Conservation (phyloP, 2,797 vertebrate genomes). For the Geotrypetes seraphini region DNA sequence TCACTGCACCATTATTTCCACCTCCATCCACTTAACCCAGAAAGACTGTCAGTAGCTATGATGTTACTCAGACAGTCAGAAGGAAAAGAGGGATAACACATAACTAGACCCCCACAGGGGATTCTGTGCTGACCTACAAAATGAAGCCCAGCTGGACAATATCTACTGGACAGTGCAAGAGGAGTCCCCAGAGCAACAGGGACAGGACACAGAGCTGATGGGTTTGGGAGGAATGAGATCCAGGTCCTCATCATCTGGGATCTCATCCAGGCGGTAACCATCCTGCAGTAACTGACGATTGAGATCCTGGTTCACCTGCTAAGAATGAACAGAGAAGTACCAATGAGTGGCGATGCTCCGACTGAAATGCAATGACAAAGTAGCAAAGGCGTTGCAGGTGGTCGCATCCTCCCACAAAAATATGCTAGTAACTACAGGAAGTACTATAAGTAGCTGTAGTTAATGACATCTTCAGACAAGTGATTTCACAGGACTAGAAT, state of each 20-base stretch:
- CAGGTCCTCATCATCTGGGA: constrained; percentile 90
- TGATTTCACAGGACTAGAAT: too few relatives aligned
- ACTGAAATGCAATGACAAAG: too few relatives aligned
- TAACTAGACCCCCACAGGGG: too few relatives aligned
- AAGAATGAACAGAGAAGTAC: not conserved
- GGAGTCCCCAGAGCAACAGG: constrained; percentile 68
- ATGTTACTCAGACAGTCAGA: not conserved
- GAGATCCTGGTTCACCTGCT: constrained; percentile 87
- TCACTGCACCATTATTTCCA: too few relatives aligned
- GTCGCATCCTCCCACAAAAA: too few relatives aligned
- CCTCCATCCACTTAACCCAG: accelerated
- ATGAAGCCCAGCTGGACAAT: accelerated
- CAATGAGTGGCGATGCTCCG: too few relatives aligned
- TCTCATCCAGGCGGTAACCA: constrained; percentile 89
- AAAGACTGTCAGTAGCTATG: accelerated
- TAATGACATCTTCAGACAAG: too few relatives aligned
- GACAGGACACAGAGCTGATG: constrained; percentile 55
- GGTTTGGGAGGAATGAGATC: constrained; percentile 94
- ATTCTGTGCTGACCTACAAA: constrained; percentile 1
- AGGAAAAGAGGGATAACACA: not conserved
- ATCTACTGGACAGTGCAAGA: constrained; percentile 75
- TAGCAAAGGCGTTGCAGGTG: too few relatives aligned
- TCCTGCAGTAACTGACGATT: constrained; percentile 86
- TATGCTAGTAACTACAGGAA: too few relatives aligned
- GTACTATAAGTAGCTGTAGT: too few relatives aligned